These are phyloP conservation scores for Origma solitaria DNA, from an alignment of 2,113 vertebrate genomes.

Conservation along the genomic window DNA sequence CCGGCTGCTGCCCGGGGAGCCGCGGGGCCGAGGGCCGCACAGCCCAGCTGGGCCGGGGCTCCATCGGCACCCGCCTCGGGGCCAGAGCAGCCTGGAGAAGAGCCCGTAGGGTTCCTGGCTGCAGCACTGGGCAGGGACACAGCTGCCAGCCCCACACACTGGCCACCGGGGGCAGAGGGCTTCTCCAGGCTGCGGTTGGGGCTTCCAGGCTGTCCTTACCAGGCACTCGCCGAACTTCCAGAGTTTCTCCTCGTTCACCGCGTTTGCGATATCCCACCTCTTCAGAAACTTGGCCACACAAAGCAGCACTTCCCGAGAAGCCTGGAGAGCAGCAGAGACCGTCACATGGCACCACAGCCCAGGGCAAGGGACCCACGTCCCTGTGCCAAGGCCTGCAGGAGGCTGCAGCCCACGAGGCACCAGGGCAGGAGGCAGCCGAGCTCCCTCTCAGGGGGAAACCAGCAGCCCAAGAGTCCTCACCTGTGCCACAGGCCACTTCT, in stretches of 20 bases:
- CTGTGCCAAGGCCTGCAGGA: not conserved
- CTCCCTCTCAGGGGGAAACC: not conserved
- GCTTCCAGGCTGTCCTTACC: not conserved
- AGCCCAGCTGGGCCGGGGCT: too few species aligned
- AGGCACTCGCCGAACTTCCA: not conserved
- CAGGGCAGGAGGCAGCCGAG: too few species aligned
- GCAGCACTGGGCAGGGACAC: not conserved
- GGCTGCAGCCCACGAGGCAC: rapidly evolving
- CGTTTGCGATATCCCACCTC: not conserved
- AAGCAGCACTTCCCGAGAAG: not conserved
- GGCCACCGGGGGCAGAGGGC: too few species aligned
- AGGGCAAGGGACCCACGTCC: rapidly evolving
- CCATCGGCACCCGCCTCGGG: too few species aligned
- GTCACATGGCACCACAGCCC: not conserved
- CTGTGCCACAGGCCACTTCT: rapidly evolving
- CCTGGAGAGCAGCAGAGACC: not conserved
- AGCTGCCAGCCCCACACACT: too few species aligned
- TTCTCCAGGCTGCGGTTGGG: too few species aligned
- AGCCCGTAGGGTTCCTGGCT: not conserved
- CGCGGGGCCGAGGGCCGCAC: too few species aligned
- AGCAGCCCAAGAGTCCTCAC: not conserved
- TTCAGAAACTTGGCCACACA: not conserved
- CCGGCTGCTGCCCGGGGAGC: too few species aligned
- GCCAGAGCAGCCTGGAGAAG: not conserved
- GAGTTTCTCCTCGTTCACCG: not conserved